Evolutionary conservation across 2,113 vertebrate species (phyloP).

Genomic region (Corythoichthys intestinalis): DNA sequence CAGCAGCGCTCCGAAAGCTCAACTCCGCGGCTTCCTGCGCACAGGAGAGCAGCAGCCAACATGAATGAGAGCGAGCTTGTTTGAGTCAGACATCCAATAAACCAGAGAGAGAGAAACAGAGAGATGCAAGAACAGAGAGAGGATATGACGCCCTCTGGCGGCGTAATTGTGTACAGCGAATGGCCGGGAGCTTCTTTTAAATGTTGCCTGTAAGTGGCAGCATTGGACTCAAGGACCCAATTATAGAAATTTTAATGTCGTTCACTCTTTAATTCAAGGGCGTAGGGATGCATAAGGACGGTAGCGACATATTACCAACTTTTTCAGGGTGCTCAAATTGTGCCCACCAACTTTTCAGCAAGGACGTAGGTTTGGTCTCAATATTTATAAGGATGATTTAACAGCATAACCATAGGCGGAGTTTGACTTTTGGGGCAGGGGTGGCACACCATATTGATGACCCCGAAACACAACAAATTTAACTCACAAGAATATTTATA

Average conservation of each 20-base stretch:
- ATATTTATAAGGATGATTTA: too few relatives aligned
- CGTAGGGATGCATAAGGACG: too few relatives aligned
- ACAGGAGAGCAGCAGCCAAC: conserved; percentile 71
- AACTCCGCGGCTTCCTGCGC: conserved; percentile 59
- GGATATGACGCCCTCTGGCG: conserved; percentile 57
- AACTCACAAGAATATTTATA: too few relatives aligned
- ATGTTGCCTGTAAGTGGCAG: conserved; percentile 67
- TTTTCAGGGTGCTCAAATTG: too few relatives aligned
- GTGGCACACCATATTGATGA: neutral
- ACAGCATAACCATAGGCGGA: too few relatives aligned
- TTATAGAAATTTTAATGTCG: neutral
- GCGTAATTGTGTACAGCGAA: neutral
- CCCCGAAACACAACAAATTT: too few relatives aligned
- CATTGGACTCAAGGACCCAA: conserved; percentile 16
- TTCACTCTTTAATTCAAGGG: neutral
- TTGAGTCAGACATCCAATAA: conserved; percentile 65
- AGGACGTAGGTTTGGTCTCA: too few relatives aligned
- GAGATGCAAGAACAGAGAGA: conserved; percentile 63
- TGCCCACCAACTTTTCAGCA: too few relatives aligned
- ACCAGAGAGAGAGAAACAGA: conserved; percentile 53
- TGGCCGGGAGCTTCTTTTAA: conserved; percentile 14
- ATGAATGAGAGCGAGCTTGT: conserved; percentile 80
- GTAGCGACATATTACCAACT: too few relatives aligned
- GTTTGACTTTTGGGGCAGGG: too few relatives aligned
- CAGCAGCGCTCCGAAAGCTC: conserved; percentile 44